Base-by-base conservation (phyloP, 2,113 vertebrate species). In the Dissostichus mawsoni region DNA sequence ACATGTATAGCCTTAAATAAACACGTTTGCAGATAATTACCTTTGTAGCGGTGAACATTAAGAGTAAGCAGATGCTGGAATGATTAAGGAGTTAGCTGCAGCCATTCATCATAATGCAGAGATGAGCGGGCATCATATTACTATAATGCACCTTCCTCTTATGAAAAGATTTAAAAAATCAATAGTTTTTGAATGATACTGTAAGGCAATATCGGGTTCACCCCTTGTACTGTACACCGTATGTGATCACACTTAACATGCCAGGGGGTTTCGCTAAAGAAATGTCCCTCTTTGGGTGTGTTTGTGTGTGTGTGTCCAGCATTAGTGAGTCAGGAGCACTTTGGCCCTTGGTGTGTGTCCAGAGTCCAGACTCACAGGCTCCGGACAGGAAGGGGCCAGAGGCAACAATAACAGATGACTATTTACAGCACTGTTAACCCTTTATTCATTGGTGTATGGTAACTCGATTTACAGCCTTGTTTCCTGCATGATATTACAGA, bases 291-390 rank as follows among this genome's bases (percentile, higher is more conserved):
- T 78, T 5, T 44, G 17, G 11, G 50, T 69, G 69, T 65, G 16
- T 65, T 44, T 66, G 63, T 25, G 65, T 64, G 63, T 44, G 53
- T 78, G 72, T 76, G 68, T 78, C 36, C 16, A 55, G 76, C 74
- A 81, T 89, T 80, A 79, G 76, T 2, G 16, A 69, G 62, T 52
- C 75, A 65, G 45, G 45, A 81, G 90, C 81, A 71, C 55, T 87
- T 18, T 23, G 79, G 77, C 51, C 92, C 87, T 86, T 68, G 59
- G 84, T 86, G 36, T 9, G 86, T 88, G 92, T 91, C 94, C 91
- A 95, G 94, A 96, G 92, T 91, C 94, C 91, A 95, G 94, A 96
- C 92, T 93, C 74, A 69, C 45, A 92, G 93, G 88, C 94, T 96
- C 93, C 92, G 81, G 87, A 81, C 82, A 68, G 47, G 78, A 76